Conservation (phyloP, 2,888 invertebrate species). For the Ephialtes manifestator region DNA sequence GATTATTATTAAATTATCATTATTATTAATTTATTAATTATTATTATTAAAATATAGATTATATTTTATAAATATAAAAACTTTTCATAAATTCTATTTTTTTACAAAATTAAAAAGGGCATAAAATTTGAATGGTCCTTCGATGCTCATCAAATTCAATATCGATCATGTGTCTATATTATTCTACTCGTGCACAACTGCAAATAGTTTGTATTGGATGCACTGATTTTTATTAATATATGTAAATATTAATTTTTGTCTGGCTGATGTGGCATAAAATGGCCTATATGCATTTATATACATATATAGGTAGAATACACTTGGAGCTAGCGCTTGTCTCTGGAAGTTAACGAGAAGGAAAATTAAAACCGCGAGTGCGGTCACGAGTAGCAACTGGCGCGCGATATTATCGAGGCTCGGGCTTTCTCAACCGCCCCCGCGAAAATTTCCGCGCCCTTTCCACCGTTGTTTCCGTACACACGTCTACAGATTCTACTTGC, state of each 20-base stretch:
- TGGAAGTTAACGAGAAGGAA: slow-evolving; percentile 72
- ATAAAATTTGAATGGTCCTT: too few species aligned
- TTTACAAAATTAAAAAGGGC: too few species aligned
- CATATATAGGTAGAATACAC: slow-evolving; percentile 8
- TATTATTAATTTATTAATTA: too few species aligned
- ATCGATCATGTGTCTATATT: too few species aligned
- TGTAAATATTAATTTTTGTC: not conserved
- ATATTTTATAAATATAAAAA: too few species aligned
- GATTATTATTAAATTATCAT: too few species aligned
- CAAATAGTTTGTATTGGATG: too few species aligned
- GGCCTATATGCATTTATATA: slow-evolving; percentile 28
- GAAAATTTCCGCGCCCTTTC: slow-evolving; percentile 35
- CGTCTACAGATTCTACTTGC: slow-evolving; percentile 32
- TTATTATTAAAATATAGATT: too few species aligned
- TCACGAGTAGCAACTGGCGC: slow-evolving; percentile 62
- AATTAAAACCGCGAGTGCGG: slow-evolving; percentile 72
- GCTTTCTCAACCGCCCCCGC: slow-evolving; percentile 43
- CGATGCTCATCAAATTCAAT: too few species aligned
- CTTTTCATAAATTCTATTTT: too few species aligned
- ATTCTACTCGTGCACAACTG: too few species aligned
- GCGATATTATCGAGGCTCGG: slow-evolving; percentile 71
- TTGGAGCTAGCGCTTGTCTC: slow-evolving; percentile 63
- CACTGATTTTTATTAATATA: not conserved
- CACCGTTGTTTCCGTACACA: slow-evolving; percentile 3
- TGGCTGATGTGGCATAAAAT: not conserved